Conservation (phyloP, 2,113 vertebrate species). For the Catharus bicknelli region DNA sequence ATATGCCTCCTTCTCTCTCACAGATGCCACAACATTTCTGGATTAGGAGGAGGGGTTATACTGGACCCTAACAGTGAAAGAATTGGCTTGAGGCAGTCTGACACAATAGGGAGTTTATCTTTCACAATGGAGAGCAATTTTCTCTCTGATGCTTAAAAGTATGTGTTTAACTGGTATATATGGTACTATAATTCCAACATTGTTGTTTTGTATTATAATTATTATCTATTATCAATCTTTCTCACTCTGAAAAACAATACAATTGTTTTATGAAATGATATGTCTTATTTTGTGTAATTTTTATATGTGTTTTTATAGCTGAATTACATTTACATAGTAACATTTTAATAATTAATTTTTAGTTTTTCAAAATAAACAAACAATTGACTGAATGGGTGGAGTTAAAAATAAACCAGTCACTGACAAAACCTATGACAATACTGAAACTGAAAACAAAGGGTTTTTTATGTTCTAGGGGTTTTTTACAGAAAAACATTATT, state of each 20-base stretch:
- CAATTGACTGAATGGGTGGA: background rate
- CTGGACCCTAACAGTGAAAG: background rate
- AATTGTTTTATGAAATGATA: background rate
- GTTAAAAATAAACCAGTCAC: background rate
- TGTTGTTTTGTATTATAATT: background rate
- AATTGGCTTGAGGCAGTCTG: background rate
- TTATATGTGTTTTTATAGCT: background rate
- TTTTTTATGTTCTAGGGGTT: background rate
- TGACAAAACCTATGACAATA: background rate
- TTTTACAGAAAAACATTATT: background rate
- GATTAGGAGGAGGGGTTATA: conserved; percentile 33
- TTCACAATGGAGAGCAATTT: conserved; percentile 6
- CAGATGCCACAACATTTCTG: conserved; percentile 47
- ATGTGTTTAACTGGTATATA: background rate
- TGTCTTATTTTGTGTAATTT: background rate
- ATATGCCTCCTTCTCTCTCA: conserved; percentile 19
- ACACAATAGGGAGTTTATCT: conserved; percentile 1
- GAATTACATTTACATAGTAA: background rate
- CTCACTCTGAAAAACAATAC: background rate
- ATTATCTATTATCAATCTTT: background rate
- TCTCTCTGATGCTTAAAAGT: background rate
- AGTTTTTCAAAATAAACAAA: background rate
- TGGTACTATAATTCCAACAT: background rate
- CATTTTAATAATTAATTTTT: background rate
- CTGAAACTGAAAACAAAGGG: background rate